These are phyloP conservation scores for Vesta saturnalis DNA, from an alignment of 2,888 invertebrate species.

Conservation along the genomic window DNA sequence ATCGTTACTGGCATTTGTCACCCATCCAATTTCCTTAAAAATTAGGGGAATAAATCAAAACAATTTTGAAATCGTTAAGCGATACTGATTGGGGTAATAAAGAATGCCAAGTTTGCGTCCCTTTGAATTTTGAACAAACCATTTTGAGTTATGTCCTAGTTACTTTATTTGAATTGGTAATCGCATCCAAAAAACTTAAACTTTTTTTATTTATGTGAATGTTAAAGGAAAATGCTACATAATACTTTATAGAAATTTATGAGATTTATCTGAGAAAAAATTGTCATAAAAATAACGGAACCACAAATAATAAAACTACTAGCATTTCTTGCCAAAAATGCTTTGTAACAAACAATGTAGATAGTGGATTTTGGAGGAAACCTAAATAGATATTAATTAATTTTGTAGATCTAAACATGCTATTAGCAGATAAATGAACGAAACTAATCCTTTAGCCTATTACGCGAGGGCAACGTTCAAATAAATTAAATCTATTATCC, in stretches of 20 bases:
- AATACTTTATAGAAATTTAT: conserved; percentile 41
- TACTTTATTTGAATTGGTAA: conserved; percentile 45
- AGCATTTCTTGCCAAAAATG: conserved; percentile 14
- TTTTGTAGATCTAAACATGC: conserved; percentile 17
- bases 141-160: conserved; percentile 41
- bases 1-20: neutral
- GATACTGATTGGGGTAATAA: conserved; percentile 39
- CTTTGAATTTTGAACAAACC: conserved; percentile 31
- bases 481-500: conserved; percentile 56
- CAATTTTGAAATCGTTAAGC: conserved; percentile 39
- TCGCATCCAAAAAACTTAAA: conserved; percentile 39
- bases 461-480: conserved; percentile 56
- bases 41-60: conserved; percentile 35
- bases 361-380: conserved; percentile 12
- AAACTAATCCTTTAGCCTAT: conserved; percentile 60
- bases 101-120: conserved; percentile 32
- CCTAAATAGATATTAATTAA: conserved; percentile 25
- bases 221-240: conserved; percentile 41
- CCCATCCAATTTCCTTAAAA: conserved; percentile 28
- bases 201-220: conserved; percentile 41
- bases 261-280: conserved; percentile 38
- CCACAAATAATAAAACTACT: conserved; percentile 29
- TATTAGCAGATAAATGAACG: conserved; percentile 53
- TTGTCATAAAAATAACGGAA: conserved; percentile 33
- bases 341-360: neutral